Evolutionary conservation across 2,113 vertebrate species (phyloP).

Genomic region (Mustela nigripes): DNA sequence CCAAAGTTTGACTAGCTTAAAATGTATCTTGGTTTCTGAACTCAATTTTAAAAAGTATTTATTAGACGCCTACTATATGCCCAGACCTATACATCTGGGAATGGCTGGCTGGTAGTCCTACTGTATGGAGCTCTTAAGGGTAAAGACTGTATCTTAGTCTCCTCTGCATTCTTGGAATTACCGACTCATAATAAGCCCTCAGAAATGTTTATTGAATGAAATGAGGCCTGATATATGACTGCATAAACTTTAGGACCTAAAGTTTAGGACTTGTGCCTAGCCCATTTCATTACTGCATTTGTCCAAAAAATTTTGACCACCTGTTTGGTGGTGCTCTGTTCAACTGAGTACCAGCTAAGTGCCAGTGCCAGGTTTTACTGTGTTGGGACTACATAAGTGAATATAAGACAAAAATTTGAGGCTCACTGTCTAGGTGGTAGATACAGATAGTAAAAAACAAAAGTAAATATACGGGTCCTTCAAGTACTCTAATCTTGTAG

Average conservation of each 20-base stretch:
- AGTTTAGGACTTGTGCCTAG: not conserved
- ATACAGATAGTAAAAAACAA: not conserved
- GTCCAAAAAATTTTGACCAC: not conserved
- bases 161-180: not conserved
- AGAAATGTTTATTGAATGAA: slow-evolving; percentile 12
- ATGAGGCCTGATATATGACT: not conserved
- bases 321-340: not conserved
- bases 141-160: not conserved
- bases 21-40: slow-evolving; percentile 24
- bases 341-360: not conserved
- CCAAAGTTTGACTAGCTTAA: not conserved
- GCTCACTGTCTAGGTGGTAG: not conserved
- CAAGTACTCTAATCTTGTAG: not conserved
- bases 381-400: not conserved
- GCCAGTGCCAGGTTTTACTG: not conserved
- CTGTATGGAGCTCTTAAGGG: not conserved
- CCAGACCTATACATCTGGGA: not conserved
- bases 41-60: not conserved
- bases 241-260: not conserved
- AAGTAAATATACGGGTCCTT: not conserved
- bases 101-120: not conserved
- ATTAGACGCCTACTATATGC: not conserved
- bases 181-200: not conserved
- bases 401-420: not conserved
- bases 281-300: not conserved